Percentiles rank a stretch among this genome's conserved stretches.
Evolutionary conservation across 2,113 vertebrate species (phyloP).

Genomic region (Narcine bancroftii): DNA sequence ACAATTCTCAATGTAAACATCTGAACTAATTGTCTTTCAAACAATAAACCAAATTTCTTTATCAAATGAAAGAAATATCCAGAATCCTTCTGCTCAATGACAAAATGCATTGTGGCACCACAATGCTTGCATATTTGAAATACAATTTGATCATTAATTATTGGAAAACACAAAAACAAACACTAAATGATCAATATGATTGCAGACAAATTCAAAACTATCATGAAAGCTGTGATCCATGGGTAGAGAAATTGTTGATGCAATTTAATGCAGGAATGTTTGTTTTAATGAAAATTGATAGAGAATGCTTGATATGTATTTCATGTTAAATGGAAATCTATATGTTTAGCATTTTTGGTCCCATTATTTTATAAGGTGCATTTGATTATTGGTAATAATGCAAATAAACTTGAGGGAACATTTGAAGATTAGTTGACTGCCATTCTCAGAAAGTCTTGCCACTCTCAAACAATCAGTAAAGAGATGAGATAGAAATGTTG

Average conservation of each 20-base stretch:
- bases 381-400: background rate
- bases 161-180: background rate
- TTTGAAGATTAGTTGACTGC: background rate
- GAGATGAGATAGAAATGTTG: background rate
- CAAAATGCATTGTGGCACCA: background rate
- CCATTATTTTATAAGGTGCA: background rate
- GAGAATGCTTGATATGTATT: background rate
- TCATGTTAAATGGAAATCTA: background rate
- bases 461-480: background rate
- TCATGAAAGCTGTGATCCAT: background rate
- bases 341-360: background rate
- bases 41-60: constrained; percentile 6
- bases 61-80: background rate
- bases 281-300: background rate
- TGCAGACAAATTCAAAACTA: background rate
- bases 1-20: background rate
- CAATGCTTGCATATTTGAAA: background rate
- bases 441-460: background rate
- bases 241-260: background rate
- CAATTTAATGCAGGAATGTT: background rate
- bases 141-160: background rate
- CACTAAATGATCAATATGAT: background rate
- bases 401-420: background rate
- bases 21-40: background rate
- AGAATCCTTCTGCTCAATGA: background rate